Percentiles rank a stretch among this genome's conserved stretches.
These are phyloP conservation scores for Hassar affinis DNA, from an alignment of 2,113 vertebrate species.

Conservation along the genomic window DNA sequence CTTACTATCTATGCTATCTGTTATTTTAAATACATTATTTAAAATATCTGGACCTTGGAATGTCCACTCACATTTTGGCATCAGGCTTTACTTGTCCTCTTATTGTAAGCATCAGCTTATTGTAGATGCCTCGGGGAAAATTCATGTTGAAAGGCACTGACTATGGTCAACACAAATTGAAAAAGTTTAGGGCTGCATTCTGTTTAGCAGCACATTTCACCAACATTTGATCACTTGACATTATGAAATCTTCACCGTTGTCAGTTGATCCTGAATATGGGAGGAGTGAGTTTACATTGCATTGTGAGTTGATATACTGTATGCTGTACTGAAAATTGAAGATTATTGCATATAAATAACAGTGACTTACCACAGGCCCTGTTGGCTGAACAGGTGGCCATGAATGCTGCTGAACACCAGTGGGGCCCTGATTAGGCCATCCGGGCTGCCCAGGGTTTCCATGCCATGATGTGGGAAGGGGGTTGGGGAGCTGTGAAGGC, in stretches of 20 bases:
- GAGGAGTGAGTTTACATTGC: not conserved
- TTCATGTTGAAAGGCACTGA: conserved; percentile 75
- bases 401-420: conserved; percentile 47
- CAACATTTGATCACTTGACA: not conserved
- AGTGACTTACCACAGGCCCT: conserved; percentile 68
- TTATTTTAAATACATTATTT: not conserved
- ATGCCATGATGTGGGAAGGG: conserved; percentile 56
- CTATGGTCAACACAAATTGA: conserved; percentile 49
- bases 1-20: not conserved
- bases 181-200: not conserved
- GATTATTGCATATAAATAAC: no score
- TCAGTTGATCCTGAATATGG: not conserved
- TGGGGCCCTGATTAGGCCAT: conserved; percentile 71
- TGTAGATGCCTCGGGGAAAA: conserved; percentile 71
- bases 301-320: no score
- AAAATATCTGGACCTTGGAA: not conserved
- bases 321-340: not conserved
- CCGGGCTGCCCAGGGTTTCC: conserved; percentile 74
- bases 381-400: conserved; percentile 68
- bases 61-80: conserved; percentile 71
- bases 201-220: not conserved
- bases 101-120: conserved; percentile 78
- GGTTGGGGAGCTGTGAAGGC: conserved; percentile 39
- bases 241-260: not conserved
- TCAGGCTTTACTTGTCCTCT: conserved; percentile 71